Conservation (phyloP, 2,113 vertebrate species). For the Calonectris borealis region DNA sequence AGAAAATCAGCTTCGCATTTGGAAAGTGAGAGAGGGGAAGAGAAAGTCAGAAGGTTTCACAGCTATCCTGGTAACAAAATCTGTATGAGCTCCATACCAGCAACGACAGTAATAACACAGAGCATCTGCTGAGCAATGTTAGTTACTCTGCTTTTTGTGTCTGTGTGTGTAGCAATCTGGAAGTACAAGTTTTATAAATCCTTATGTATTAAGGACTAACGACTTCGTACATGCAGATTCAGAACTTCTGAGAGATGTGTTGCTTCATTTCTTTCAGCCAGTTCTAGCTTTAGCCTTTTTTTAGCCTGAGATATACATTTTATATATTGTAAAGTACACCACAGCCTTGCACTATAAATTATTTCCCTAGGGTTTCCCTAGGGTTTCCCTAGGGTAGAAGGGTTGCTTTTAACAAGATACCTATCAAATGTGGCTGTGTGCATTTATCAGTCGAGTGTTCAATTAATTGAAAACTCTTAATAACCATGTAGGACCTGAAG, state of each 20-base stretch:
- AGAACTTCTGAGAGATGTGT: neutral
- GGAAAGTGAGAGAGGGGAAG: neutral
- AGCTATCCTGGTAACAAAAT: neutral
- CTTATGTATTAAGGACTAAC: neutral
- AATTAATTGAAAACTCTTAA: constrained; percentile 23
- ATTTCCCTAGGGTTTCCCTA: neutral
- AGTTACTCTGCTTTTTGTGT: neutral
- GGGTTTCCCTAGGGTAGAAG: neutral
- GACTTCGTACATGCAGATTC: neutral
- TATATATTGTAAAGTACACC: neutral
- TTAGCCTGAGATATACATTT: neutral
- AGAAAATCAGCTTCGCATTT: neutral
- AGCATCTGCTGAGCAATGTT: neutral
- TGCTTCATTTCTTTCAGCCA: neutral
- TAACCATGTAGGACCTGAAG: neutral
- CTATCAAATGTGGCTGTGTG: neutral
- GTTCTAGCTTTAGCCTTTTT: neutral
- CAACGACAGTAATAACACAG: neutral
- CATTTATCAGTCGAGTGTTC: neutral
- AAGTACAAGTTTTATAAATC: neutral
- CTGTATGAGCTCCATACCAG: neutral
- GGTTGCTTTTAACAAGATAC: neutral
- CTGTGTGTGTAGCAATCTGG: neutral
- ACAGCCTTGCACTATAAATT: neutral
- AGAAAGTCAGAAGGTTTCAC: neutral